These are phyloP conservation scores for Troides aeacus DNA, from an alignment of 2,888 invertebrate species.

Conservation along the genomic window DNA sequence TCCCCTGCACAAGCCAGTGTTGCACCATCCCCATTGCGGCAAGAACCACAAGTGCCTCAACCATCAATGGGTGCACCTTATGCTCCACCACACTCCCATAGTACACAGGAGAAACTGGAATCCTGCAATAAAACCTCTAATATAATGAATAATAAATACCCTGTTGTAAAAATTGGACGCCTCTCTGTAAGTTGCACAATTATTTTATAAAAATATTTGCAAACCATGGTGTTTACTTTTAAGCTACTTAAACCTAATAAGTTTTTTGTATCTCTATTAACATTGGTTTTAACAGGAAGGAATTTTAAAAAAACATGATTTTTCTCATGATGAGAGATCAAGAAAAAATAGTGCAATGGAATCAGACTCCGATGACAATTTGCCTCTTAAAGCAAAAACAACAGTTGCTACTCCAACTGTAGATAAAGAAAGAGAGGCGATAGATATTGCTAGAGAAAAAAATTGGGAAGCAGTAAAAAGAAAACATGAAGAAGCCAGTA, in stretches of 20 bases:
- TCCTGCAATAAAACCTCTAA: conserved; percentile 50
- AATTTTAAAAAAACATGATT: conserved; percentile 70
- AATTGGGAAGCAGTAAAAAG: conserved; percentile 79
- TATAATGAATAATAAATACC: conserved; percentile 61
- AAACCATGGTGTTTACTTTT: background rate
- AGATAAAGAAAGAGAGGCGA: conserved; percentile 76
- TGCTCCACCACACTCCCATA: conserved; percentile 48
- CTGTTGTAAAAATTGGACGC: conserved; percentile 74
- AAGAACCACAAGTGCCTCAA: conserved; percentile 76
- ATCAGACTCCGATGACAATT: conserved; percentile 74
- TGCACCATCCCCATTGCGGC: conserved; percentile 78
- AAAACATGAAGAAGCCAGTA: conserved; percentile 78
- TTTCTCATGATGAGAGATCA: conserved; percentile 56
- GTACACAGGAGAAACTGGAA: conserved; percentile 60
- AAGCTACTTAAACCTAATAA: background rate
- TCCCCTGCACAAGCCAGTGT: conserved; percentile 83
- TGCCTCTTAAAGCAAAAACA: conserved; percentile 67
- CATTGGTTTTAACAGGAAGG: conserved; percentile 56
- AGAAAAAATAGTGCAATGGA: conserved; percentile 70
- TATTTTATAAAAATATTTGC: background rate
- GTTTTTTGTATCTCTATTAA: background rate
- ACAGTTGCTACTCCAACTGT: conserved; percentile 53
- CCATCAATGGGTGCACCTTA: conserved; percentile 74
- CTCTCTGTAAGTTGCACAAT: conserved; percentile 60
- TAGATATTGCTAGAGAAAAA: conserved; percentile 77